phyloP scores from a whole-genome alignment of 2,888 invertebrate genomes.

The Argyra leucocephala region DNA sequence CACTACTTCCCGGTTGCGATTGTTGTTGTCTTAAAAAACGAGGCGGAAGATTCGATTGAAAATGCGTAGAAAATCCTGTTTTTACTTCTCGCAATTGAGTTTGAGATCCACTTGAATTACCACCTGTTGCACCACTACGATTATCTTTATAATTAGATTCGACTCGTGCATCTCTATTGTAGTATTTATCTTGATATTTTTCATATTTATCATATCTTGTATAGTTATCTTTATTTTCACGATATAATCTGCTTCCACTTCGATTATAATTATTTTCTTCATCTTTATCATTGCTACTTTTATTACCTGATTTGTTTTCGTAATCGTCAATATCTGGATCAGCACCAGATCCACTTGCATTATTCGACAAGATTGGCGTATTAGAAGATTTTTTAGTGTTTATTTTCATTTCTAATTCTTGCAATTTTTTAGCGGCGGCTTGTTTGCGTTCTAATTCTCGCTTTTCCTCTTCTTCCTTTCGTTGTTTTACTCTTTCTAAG shows the following conservation, averaged over 20 bases:
- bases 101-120: slow-evolving; percentile 29
- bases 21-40: slow-evolving; percentile 70
- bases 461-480: slow-evolving; percentile 83
- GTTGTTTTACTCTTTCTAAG: slow-evolving; percentile 72
- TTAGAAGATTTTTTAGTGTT: slow-evolving; percentile 47
- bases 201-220: slow-evolving; percentile 25
- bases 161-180: not conserved
- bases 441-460: slow-evolving; percentile 57
- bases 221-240: slow-evolving; percentile 24
- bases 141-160: slow-evolving; percentile 24
- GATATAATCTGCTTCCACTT: slow-evolving; percentile 16
- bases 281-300: not conserved
- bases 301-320: not conserved
- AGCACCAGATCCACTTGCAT: slow-evolving; percentile 18
- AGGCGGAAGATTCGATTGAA: slow-evolving; percentile 76
- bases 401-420: slow-evolving; percentile 58
- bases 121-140: slow-evolving; percentile 30
- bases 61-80: slow-evolving; percentile 55
- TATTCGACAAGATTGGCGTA: slow-evolving; percentile 20
- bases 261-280: slow-evolving; percentile 16
- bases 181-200: slow-evolving; percentile 21
- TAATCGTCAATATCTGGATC: slow-evolving; percentile 8
- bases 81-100: slow-evolving; percentile 26
- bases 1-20: slow-evolving; percentile 26
- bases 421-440: slow-evolving; percentile 54